A percentile compares a stretch with the other conserved stretches of the same genome.
phyloP scores from a whole-genome alignment of 2,797 vertebrate genomes.

The Borostomias antarcticus region DNA sequence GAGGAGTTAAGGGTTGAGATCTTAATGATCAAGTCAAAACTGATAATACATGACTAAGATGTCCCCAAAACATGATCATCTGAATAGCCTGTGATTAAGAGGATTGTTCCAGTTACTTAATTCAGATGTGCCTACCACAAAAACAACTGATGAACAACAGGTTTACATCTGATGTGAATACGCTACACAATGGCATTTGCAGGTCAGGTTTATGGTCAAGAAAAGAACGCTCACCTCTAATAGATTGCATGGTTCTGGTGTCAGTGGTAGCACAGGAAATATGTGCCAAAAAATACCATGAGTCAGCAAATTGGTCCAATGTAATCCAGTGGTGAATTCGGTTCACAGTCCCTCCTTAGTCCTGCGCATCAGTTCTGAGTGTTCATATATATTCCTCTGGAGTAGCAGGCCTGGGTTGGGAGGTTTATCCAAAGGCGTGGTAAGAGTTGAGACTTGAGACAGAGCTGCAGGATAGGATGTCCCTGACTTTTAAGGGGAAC shows the following conservation, averaged over 20 bases:
- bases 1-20: neutral
- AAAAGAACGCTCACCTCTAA: slow-evolving; percentile 71
- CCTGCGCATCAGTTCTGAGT: slow-evolving; percentile 21
- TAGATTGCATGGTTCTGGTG: slow-evolving; percentile 72
- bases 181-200: neutral
- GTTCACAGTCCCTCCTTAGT: slow-evolving; percentile 1
- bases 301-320: slow-evolving; percentile 39
- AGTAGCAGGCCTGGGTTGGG: slow-evolving; percentile 15
- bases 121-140: neutral
- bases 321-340: slow-evolving; percentile 48
- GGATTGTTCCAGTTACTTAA: neutral
- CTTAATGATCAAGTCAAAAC: neutral
- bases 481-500: slow-evolving; percentile 74
- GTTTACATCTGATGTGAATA: neutral
- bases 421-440: slow-evolving; percentile 39
- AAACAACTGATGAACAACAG: neutral
- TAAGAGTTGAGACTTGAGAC: slow-evolving; percentile 36
- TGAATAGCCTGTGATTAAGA: neutral
- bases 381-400: slow-evolving; percentile 49
- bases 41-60: neutral
- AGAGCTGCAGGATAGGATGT: slow-evolving; percentile 52
- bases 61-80: neutral
- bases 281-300: slow-evolving; percentile 17
- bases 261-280: slow-evolving; percentile 9
- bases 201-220: neutral